These are phyloP conservation scores for Rhinoderma darwinii DNA, from an alignment of 2,113 vertebrate genomes.

Conservation along the genomic window DNA sequence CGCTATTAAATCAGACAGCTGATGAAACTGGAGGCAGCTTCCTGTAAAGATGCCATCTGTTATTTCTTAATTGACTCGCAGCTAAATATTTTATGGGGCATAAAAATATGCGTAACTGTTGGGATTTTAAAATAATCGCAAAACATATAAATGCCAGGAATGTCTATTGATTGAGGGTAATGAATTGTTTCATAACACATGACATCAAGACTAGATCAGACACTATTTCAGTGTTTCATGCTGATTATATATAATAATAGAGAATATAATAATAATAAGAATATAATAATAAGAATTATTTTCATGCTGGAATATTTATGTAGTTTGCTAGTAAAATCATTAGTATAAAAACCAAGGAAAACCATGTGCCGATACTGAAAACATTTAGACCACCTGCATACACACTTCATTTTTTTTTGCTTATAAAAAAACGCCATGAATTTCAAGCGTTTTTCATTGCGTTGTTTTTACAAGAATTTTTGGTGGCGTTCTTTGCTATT, in stretches of 20 bases:
- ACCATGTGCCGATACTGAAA: not conserved
- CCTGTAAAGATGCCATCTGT: conserved; percentile 36
- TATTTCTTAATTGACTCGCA: conserved; percentile 33
- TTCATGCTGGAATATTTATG: not conserved
- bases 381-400: no score
- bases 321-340: not conserved
- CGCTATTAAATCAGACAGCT: conserved; percentile 10
- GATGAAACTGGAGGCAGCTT: conserved; percentile 37
- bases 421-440: no score
- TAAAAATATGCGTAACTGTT: conserved; percentile 2
- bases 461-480: no score
- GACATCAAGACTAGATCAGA: not conserved
- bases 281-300: no score
- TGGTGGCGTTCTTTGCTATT: no score
- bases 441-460: no score
- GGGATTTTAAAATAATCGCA: conserved; percentile 31
- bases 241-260: not conserved
- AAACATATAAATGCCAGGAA: not conserved
- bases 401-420: no score
- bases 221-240: not conserved
- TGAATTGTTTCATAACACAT: not conserved
- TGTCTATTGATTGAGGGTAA: not conserved
- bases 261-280: no score
- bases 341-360: not conserved
- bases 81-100: conserved; percentile 45